These are phyloP conservation scores for Neodiprion pinetum DNA, from an alignment of 1,140 invertebrate species.

Conservation along the genomic window DNA sequence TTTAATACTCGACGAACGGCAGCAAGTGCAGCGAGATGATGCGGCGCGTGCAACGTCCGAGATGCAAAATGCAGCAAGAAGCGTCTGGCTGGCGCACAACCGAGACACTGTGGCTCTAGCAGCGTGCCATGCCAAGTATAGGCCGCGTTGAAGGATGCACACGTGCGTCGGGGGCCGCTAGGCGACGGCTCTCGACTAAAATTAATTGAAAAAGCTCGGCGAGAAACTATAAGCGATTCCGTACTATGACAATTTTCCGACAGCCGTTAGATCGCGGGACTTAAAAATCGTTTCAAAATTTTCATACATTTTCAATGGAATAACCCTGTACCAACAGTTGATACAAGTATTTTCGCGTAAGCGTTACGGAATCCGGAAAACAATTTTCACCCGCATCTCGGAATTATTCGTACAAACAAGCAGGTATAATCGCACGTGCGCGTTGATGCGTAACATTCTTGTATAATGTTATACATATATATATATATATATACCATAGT, in stretches of 20 bases:
- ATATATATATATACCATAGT: not conserved
- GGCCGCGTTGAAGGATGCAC: slow-evolving; percentile 34
- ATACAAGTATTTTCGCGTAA: too few species aligned
- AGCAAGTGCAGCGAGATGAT: not conserved
- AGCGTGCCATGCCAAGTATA: slow-evolving; percentile 51
- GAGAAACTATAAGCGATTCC: not conserved
- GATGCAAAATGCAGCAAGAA: not conserved
- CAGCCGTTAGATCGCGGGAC: too few species aligned
- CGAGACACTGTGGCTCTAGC: slow-evolving; percentile 1
- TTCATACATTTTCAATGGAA: too few species aligned
- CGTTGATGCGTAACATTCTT: not conserved
- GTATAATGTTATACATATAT: not conserved
- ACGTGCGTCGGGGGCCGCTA: slow-evolving; percentile 15
- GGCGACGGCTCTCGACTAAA: slow-evolving; percentile 26
- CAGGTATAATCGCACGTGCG: not conserved
- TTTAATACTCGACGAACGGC: not conserved
- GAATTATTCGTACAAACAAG: not conserved
- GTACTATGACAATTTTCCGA: too few species aligned
- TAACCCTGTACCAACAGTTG: too few species aligned
- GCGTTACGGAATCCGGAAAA: too few species aligned
- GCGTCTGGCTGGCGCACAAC: not conserved
- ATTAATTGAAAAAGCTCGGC: slow-evolving; percentile 34
- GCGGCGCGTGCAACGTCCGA: not conserved
- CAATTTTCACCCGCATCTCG: too few species aligned
- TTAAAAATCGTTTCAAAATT: too few species aligned